Percentiles rank a stretch among this genome's conserved stretches.
Conservation (phyloP, 2,888 invertebrate species). For the Pammene aurita region DNA sequence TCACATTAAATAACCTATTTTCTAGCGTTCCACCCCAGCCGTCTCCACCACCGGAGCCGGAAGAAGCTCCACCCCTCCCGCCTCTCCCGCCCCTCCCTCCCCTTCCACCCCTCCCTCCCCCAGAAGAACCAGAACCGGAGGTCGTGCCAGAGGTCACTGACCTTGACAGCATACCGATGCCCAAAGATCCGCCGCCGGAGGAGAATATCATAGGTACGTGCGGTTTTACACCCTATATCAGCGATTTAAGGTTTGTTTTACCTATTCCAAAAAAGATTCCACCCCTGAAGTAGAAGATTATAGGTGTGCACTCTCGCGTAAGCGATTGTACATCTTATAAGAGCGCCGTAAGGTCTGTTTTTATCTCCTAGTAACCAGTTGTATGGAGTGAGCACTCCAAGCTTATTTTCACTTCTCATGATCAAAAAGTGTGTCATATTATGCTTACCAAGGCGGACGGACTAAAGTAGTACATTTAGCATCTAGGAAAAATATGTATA, state of each 20-base stretch:
- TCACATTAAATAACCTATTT: background rate
- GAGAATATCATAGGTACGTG: slow-evolving; percentile 10
- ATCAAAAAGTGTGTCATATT: no score
- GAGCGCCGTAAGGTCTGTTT: no score
- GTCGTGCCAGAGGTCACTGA: slow-evolving; percentile 25
- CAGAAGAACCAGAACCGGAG: background rate
- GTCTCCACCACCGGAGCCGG: slow-evolving; percentile 10
- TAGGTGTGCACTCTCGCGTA: no score
- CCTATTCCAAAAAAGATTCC: no score
- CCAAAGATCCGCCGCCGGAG: slow-evolving; percentile 44
- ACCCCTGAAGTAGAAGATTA: no score
- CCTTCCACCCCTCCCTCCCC: background rate
- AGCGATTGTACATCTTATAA: no score
- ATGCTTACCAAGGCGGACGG: no score
- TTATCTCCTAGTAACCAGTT: no score
- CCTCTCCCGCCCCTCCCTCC: background rate
- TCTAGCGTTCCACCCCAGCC: background rate
- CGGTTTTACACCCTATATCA: background rate
- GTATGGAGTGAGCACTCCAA: no score
- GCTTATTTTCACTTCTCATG: no score
- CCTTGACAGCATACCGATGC: slow-evolving; percentile 50
- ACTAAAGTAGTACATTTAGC: no score
- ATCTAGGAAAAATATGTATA: no score
- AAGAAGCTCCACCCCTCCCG: background rate
- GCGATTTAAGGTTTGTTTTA: background rate